Percentiles rank a stretch among this genome's conserved stretches.
These are phyloP conservation scores for Eupristina koningsbergeri DNA, from an alignment of 1,140 invertebrate species.

Conservation along the genomic window DNA sequence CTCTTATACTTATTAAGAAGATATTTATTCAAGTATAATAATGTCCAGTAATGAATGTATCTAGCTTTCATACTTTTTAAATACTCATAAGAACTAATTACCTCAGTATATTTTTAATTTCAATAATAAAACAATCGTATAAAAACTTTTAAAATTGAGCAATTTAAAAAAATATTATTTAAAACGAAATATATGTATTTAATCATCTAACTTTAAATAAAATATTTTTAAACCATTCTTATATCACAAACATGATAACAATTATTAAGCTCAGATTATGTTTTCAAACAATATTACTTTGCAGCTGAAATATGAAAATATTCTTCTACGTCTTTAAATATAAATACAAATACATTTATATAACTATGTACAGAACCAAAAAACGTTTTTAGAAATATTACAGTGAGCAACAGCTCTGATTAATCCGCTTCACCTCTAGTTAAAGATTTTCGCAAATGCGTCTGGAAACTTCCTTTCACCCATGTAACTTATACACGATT, in stretches of 20 bases:
- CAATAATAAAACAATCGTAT: too few species aligned
- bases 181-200: too few species aligned
- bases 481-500: neutral
- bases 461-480: neutral
- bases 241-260: neutral
- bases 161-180: too few species aligned
- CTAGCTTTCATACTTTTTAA: too few species aligned
- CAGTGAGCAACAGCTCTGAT: neutral
- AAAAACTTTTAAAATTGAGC: too few species aligned
- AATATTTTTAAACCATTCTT: too few species aligned
- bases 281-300: neutral
- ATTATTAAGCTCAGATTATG: neutral
- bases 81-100: too few species aligned
- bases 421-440: neutral
- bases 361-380: neutral
- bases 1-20: too few species aligned
- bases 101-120: too few species aligned
- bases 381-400: neutral
- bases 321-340: neutral
- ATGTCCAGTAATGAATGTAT: too few species aligned
- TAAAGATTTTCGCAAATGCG: neutral
- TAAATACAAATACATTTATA: neutral
- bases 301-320: neutral
- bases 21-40: too few species aligned
- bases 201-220: too few species aligned